Evolutionary conservation across 2,888 invertebrate species (phyloP).

Genomic region (Hypsopygia costalis): DNA sequence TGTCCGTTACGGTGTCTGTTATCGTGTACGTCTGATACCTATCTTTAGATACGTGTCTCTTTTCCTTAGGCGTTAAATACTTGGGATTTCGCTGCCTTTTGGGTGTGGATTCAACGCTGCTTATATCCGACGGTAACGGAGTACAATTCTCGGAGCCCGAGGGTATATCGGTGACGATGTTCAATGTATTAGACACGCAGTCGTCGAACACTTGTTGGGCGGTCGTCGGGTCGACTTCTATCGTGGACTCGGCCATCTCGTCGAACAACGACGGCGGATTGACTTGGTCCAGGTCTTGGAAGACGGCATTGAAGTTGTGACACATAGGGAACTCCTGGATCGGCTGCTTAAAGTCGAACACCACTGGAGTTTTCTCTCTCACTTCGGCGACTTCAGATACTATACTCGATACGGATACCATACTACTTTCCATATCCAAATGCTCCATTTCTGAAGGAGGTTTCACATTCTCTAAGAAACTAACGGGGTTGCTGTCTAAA

Average conservation of each 20-base stretch:
- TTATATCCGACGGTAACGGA: conserved; percentile 85
- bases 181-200: conserved; percentile 77
- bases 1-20: conserved; percentile 70
- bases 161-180: conserved; percentile 78
- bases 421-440: conserved; percentile 89
- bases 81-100: conserved; percentile 77
- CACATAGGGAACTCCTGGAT: conserved; percentile 70
- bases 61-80: conserved; percentile 88
- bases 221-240: conserved; percentile 67
- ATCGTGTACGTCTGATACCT: conserved; percentile 92
- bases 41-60: conserved; percentile 86
- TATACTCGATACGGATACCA: conserved; percentile 91
- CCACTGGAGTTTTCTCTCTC: conserved; percentile 60
- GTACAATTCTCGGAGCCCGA: conserved; percentile 80
- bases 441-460: conserved; percentile 91
- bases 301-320: conserved; percentile 57
- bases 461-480: conserved; percentile 89
- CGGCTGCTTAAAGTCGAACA: conserved; percentile 82
- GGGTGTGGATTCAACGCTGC: conserved; percentile 89
- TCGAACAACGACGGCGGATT: conserved; percentile 87
- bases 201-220: conserved; percentile 83
- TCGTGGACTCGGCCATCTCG: conserved; percentile 83
- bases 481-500: conserved; percentile 78
- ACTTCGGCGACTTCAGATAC: conserved; percentile 88
- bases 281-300: conserved; percentile 84